Percentiles rank a stretch among this genome's conserved stretches.
These are phyloP conservation scores for Eira barbara DNA, from an alignment of 2,113 vertebrate species.

Conservation along the genomic window DNA sequence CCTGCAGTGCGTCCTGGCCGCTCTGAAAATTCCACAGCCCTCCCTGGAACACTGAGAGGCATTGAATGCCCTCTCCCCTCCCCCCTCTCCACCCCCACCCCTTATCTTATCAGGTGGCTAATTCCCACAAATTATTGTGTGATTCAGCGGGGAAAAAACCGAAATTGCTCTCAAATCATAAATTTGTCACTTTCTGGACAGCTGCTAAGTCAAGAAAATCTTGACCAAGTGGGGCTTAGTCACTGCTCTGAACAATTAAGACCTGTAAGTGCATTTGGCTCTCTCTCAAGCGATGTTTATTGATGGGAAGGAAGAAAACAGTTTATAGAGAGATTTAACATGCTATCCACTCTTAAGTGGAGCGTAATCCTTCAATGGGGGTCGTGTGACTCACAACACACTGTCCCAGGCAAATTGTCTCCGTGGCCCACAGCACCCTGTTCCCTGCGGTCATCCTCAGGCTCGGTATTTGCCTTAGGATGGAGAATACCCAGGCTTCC, in stretches of 20 bases:
- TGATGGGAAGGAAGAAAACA: conserved; percentile 73
- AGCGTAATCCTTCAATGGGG: conserved; percentile 69
- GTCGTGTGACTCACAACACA: conserved; percentile 63
- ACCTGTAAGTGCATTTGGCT: conserved; percentile 63
- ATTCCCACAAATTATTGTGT: conserved; percentile 85
- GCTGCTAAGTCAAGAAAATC: conserved; percentile 82
- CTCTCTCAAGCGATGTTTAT: conserved; percentile 75
- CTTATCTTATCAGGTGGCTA: conserved; percentile 87
- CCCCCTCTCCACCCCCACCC: conserved; percentile 15
- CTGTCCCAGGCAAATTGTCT: conserved; percentile 2
- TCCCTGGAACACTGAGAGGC: conserved; percentile 74
- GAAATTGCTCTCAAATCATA: conserved; percentile 84
- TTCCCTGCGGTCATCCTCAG: not conserved
- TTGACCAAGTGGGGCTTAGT: conserved; percentile 82
- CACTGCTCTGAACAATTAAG: conserved; percentile 77
- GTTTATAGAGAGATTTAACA: conserved; percentile 78
- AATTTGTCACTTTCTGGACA: conserved; percentile 84
- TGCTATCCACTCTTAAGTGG: conserved; percentile 77
- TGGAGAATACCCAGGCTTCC: not conserved
- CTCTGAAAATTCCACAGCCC: conserved; percentile 77
- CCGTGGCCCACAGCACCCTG: not conserved
- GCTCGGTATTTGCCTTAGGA: not conserved
- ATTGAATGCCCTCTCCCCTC: conserved; percentile 65
- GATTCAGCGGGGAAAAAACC: conserved; percentile 75
- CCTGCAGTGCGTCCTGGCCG: conserved; percentile 80